Conservation (phyloP, 1,140 invertebrate species). For the Drosophila paulistorum region DNA sequence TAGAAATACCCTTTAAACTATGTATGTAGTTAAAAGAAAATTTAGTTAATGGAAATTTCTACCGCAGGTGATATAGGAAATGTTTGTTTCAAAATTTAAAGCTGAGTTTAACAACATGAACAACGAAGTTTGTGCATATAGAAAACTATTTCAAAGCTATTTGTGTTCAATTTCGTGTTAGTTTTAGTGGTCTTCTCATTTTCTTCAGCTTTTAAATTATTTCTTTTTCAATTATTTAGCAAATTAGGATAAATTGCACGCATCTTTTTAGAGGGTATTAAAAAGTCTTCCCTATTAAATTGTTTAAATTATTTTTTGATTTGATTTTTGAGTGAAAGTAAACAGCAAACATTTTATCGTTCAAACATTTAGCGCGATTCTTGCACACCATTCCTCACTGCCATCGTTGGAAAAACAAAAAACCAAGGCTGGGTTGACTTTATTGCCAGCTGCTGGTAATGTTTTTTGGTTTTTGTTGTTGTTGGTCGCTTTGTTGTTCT, state of each 20-base stretch:
- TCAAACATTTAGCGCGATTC: neutral
- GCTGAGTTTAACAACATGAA: too few species aligned
- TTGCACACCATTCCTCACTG: neutral
- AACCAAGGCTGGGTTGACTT: constrained; percentile 16
- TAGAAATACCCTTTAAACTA: neutral
- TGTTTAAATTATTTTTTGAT: neutral
- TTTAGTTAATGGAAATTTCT: neutral
- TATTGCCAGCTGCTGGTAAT: constrained; percentile 38
- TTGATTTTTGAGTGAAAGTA: neutral
- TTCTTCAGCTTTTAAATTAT: too few species aligned
- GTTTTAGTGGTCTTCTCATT: too few species aligned
- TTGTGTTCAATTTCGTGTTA: too few species aligned
- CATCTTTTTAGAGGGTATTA: neutral
- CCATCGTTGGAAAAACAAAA: neutral
- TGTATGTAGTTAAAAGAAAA: too few species aligned
- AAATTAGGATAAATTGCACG: too few species aligned
- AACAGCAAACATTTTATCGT: neutral
- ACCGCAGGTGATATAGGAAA: too few species aligned
- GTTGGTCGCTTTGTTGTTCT: constrained; percentile 24
- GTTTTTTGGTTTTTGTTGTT: constrained; percentile 15
- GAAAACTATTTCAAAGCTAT: too few species aligned
- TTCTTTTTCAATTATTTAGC: too few species aligned
- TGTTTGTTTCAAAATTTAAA: too few species aligned
- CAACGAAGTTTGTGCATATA: too few species aligned
- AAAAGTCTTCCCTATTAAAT: neutral